Conservation (phyloP, 2,888 invertebrate species). For the Allacma fusca region DNA sequence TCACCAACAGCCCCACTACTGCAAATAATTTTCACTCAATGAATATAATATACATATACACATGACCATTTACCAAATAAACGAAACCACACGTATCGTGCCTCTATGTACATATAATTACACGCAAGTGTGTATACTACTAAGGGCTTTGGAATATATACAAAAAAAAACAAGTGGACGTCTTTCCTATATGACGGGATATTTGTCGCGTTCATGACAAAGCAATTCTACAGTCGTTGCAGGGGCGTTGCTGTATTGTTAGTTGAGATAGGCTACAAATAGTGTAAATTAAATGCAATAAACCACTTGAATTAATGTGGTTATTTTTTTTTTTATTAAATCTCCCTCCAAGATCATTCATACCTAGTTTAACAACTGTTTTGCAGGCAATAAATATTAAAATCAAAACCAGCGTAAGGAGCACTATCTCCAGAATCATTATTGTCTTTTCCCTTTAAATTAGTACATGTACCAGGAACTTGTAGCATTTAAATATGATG, state of each 20-base stretch:
- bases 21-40: background rate
- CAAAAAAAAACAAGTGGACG: background rate
- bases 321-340: background rate
- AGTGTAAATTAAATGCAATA: background rate
- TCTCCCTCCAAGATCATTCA: background rate
- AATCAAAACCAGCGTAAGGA: background rate
- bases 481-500: too few relatives aligned
- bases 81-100: background rate
- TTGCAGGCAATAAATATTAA: background rate
- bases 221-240: background rate
- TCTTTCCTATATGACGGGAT: background rate
- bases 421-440: too few relatives aligned
- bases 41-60: background rate
- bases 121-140: background rate
- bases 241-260: background rate
- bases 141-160: background rate
- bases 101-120: background rate
- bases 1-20: background rate
- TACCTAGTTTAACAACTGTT: background rate
- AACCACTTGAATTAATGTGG: background rate
- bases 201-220: slow-evolving; percentile 11
- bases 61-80: too few relatives aligned
- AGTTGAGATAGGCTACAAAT: background rate
- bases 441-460: too few relatives aligned
- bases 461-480: too few relatives aligned